These are phyloP conservation scores for Lipophrys pholis DNA, from an alignment of 2,113 vertebrate species.

Conservation along the genomic window DNA sequence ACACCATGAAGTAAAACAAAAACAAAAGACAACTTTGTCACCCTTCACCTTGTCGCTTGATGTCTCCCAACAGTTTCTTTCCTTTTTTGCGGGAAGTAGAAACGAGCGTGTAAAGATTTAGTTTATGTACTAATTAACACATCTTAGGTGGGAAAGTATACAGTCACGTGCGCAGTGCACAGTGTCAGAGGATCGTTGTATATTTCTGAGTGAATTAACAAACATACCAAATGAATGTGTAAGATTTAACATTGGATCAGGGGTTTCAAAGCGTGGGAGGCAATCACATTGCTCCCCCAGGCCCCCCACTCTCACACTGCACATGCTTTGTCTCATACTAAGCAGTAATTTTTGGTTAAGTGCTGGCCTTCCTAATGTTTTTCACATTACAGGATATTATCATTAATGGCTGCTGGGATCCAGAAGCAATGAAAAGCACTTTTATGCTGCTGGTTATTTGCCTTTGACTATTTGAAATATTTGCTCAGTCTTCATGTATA, in stretches of 20 bases:
- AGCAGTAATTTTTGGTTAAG: no score
- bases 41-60: constrained; percentile 39
- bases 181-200: not conserved
- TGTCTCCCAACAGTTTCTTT: constrained; percentile 20
- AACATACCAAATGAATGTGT: constrained; percentile 14
- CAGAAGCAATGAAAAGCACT: no score
- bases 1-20: constrained; percentile 21
- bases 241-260: not conserved
- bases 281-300: no score
- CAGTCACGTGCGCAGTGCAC: constrained; percentile 1
- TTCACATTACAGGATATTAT: no score
- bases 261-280: no score
- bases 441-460: no score
- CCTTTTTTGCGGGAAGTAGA: constrained; percentile 29
- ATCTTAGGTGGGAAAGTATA: constrained; percentile 1
- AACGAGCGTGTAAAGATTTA: not conserved
- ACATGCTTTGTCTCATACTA: no score
- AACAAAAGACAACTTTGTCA: constrained; percentile 19
- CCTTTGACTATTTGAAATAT: no score
- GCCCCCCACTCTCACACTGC: no score
- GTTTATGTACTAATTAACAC: constrained; percentile 15
- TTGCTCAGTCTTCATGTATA: no score
- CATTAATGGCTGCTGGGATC: no score
- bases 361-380: no score
- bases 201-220: constrained; percentile 31